phyloP scores from a whole-genome alignment of 2,888 invertebrate genomes.

The Koerneria pararmatus region DNA sequence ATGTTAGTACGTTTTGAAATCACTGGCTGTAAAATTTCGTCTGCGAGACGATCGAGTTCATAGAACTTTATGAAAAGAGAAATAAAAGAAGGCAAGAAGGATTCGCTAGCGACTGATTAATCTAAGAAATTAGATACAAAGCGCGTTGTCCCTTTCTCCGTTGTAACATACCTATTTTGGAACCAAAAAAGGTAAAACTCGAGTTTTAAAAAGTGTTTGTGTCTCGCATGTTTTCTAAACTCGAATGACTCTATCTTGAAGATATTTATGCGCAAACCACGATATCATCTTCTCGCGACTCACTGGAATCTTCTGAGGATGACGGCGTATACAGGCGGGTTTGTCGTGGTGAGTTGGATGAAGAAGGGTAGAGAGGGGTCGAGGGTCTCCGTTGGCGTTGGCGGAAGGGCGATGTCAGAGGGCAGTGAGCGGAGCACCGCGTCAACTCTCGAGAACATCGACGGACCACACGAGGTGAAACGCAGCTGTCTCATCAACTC shows the following conservation, averaged over 20 bases:
- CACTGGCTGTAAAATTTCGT: too few relatives aligned
- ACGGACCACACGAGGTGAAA: conserved; percentile 26
- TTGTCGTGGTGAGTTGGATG: conserved; percentile 17
- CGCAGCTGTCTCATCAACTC: conserved; percentile 27
- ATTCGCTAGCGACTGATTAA: too few relatives aligned
- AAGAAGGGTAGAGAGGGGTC: conserved; percentile 26
- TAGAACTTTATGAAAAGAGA: too few relatives aligned
- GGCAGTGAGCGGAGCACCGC: conserved; percentile 26
- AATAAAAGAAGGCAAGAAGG: neutral
- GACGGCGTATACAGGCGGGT: conserved; percentile 23
- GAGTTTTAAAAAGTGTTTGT: neutral
- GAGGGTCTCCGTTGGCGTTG: conserved; percentile 22
- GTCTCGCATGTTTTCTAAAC: neutral
- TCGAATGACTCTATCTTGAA: neutral
- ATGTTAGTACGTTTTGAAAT: too few relatives aligned
- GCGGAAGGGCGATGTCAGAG: conserved; percentile 21
- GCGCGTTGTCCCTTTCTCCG: too few relatives aligned
- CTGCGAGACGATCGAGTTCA: too few relatives aligned
- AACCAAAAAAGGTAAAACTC: neutral
- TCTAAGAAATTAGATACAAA: too few relatives aligned
- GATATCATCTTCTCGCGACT: neutral
- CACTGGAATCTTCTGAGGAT: conserved; percentile 27
- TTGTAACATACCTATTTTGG: too few relatives aligned
- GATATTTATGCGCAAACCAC: neutral
- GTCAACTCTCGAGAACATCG: conserved; percentile 30